phyloP scores from a whole-genome alignment of 2,113 vertebrate species.

The Eurypyga helias region DNA sequence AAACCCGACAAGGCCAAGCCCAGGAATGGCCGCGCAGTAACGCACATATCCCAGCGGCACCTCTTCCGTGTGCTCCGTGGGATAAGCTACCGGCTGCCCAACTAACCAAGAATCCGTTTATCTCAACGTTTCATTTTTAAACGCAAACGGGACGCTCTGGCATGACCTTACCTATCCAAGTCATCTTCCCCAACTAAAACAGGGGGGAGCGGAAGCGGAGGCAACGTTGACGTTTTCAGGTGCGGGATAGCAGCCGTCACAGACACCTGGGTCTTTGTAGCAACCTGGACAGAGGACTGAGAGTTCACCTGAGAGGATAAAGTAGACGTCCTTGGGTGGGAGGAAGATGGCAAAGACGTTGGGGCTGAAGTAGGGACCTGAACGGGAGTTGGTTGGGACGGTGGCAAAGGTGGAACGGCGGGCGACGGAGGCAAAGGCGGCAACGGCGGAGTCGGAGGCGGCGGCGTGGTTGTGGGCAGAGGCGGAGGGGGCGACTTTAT shows the following conservation, averaged over 20 bases:
- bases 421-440: slow-evolving; percentile 78
- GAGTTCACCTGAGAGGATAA: slow-evolving; percentile 84
- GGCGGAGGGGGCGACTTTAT: slow-evolving; percentile 79
- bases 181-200: slow-evolving; percentile 89
- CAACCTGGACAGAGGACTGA: slow-evolving; percentile 79
- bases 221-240: slow-evolving; percentile 94
- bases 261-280: slow-evolving; percentile 79
- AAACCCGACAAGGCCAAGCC: background rate
- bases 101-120: background rate
- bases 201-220: slow-evolving; percentile 92
- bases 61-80: background rate
- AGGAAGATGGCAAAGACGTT: slow-evolving; percentile 65
- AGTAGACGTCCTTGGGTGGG: slow-evolving; percentile 79
- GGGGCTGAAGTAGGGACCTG: slow-evolving; percentile 69
- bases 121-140: background rate
- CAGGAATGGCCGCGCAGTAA: accelerated
- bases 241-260: slow-evolving; percentile 82
- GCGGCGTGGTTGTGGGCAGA: slow-evolving; percentile 81
- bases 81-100: background rate
- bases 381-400: slow-evolving; percentile 55
- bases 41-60: accelerated
- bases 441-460: slow-evolving; percentile 74
- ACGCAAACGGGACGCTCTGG: background rate
- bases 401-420: slow-evolving; percentile 68
- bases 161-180: slow-evolving; percentile 89